These are phyloP conservation scores for Synanthedon tipuliformis DNA, from an alignment of 2,888 invertebrate genomes.

Conservation along the genomic window DNA sequence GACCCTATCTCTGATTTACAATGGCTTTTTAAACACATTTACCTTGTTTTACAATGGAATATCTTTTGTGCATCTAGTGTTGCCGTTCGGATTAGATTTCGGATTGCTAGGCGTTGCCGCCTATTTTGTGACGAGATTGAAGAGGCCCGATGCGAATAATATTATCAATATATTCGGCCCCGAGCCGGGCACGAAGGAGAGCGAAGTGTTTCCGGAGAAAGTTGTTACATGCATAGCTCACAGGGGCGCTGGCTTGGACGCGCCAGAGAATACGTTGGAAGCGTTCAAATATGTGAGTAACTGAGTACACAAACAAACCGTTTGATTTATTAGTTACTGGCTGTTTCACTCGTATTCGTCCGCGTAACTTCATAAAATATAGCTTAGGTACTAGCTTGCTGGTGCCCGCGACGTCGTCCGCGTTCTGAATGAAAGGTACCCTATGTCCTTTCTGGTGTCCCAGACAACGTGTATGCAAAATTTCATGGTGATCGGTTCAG, in stretches of 20 bases:
- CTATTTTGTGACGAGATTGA: slow-evolving; percentile 44
- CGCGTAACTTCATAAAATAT: too few species aligned
- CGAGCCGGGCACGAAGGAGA: slow-evolving; percentile 50
- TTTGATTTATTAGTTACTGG: too few species aligned
- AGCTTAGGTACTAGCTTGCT: too few species aligned
- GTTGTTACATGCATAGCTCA: slow-evolving; percentile 77
- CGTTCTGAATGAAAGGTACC: too few species aligned
- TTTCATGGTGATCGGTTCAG: too few species aligned
- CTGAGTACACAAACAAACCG: too few species aligned
- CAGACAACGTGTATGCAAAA: too few species aligned
- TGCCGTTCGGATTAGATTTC: slow-evolving; percentile 51
- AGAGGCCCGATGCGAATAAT: slow-evolving; percentile 43
- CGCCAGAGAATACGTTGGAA: slow-evolving; percentile 82
- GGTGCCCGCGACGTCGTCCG: too few species aligned
- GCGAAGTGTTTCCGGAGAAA: slow-evolving; percentile 45
- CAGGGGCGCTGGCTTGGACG: slow-evolving; percentile 80
- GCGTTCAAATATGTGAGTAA: slow-evolving; percentile 78
- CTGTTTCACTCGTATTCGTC: too few species aligned
- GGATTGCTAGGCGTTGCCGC: slow-evolving; percentile 41
- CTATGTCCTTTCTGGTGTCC: too few species aligned
- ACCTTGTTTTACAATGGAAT: slow-evolving; percentile 30
- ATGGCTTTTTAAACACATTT: slow-evolving; percentile 29
- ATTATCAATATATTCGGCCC: slow-evolving; percentile 67
- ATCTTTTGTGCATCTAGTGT: slow-evolving; percentile 42
- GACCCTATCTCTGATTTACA: slow-evolving; percentile 27